phyloP scores from a whole-genome alignment of 2,888 invertebrate species.

The Brachyopa scutellaris region DNA sequence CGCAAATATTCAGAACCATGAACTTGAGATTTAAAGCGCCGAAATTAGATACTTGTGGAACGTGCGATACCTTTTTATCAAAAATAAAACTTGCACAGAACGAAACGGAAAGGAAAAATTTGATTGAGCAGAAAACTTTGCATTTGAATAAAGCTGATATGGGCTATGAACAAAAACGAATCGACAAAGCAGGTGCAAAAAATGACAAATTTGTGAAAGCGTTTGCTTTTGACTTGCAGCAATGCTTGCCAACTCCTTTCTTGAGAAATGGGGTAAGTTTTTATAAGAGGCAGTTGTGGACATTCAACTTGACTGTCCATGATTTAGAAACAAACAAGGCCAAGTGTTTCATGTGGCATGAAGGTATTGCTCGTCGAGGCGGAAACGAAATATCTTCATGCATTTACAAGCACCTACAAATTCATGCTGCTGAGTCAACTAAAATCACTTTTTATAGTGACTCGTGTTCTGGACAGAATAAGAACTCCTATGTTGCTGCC shows the following conservation, averaged over 20 bases:
- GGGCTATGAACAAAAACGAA: not conserved
- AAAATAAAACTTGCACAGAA: not conserved
- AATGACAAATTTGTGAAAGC: not conserved
- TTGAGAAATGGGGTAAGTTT: conserved; percentile 49
- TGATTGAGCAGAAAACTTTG: not conserved
- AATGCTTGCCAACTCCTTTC: conserved; percentile 35
- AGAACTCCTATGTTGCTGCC: conserved; percentile 47
- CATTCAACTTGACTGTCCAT: conserved; percentile 53
- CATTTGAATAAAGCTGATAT: not conserved
- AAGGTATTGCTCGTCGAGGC: conserved; percentile 61
- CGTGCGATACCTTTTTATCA: not conserved
- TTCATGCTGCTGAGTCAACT: conserved; percentile 8
- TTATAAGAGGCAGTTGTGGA: conserved; percentile 63
- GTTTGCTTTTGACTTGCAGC: conserved; percentile 5
- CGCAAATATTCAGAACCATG: too few relatives aligned
- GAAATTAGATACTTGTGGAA: not conserved
- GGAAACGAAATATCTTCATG: conserved; percentile 67
- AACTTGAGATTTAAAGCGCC: not conserved
- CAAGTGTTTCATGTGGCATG: conserved; percentile 67
- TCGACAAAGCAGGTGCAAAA: not conserved
- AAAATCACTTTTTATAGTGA: conserved; percentile 65
- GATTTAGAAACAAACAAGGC: conserved; percentile 37
- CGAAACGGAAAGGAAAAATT: not conserved
- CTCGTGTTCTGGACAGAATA: conserved; percentile 59
- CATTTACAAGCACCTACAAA: conserved; percentile 39